Evolutionary conservation across 2,797 vertebrate species (phyloP), one percentile per base, ranked within the genome.

Genomic region (Neostethus bicornis): DNA sequence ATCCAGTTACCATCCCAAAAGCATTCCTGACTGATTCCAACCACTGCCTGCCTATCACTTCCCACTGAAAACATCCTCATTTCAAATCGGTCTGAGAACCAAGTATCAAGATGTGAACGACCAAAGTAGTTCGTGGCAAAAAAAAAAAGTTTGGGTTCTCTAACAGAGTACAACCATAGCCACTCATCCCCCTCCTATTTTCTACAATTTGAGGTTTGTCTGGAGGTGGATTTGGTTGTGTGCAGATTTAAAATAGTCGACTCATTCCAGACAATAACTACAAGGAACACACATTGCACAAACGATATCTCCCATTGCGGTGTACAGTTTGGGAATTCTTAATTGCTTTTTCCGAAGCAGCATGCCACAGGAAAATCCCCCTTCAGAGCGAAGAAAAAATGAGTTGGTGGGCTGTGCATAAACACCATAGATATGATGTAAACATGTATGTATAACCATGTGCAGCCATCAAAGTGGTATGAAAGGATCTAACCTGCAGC

Each of bases 261-360:
- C 43, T 75, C 66, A 62, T 77, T 80, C 80, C 75, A 84, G 84
- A 83, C 81, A 78, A 79, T 82, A 84, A 80, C 80, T 84, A 77
- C 53, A 62, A 74, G 74, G 81, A 88, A 87, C 78, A 86, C 79
- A 86, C 81, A 85, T 80, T 85, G 83, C 81, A 83, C 74, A 81
- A 86, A 85, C 51, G 83, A 91, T 83, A 89, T 86, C 87, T 87
- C 81, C 82, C 79, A 88, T 90, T 90, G 87, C 89, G 88, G 85
- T 89, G 84, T 75, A 57, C 83, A 88, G 87, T 90, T 92, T 90
- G 85, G 85, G 85, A 89, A 87, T 88, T 90, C 85, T 91, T 88
- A 90, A 91, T 92, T 89, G 85, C 85, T 90, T 90, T 90, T 91
- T 90, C 88, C 85, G 73, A 90, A 84, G 87, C 85, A 73, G 73